Conservation (phyloP, 2,888 invertebrate genomes). For the Hypsopygia costalis region DNA sequence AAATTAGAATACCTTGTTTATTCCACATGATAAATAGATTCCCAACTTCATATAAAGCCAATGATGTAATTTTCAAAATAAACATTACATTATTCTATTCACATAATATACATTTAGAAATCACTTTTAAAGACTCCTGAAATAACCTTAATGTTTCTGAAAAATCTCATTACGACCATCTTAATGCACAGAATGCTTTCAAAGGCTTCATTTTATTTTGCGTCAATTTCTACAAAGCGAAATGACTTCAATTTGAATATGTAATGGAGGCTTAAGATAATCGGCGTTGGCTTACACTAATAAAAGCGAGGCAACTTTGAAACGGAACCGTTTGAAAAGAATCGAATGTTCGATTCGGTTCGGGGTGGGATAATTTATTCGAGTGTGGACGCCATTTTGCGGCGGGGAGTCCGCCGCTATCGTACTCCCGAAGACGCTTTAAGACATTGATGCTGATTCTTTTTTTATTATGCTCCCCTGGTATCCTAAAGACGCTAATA, state of each 20-base stretch:
- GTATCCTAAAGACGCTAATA: constrained; percentile 78
- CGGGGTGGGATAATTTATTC: constrained; percentile 77
- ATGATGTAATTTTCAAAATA: no score
- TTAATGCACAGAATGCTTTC: constrained; percentile 51
- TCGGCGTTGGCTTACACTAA: constrained; percentile 79
- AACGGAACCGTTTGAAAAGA: constrained; percentile 74
- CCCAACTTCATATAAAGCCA: no score
- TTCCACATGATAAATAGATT: no score
- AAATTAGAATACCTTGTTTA: no score
- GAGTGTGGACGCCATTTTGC: constrained; percentile 78
- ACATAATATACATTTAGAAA: constrained; percentile 10
- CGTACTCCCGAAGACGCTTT: constrained; percentile 71
- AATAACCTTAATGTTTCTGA: constrained; percentile 32
- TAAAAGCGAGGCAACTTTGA: constrained; percentile 73
- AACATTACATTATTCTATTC: no score
- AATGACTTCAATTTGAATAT: constrained; percentile 80
- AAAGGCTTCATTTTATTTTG: constrained; percentile 76
- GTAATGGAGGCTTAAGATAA: constrained; percentile 79
- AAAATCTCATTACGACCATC: constrained; percentile 58
- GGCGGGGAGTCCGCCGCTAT: constrained; percentile 66
- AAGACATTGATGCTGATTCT: constrained; percentile 81
- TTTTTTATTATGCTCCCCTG: constrained; percentile 78
- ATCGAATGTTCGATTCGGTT: constrained; percentile 76
- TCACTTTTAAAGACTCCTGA: constrained; percentile 11
- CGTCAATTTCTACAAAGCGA: constrained; percentile 78